These are phyloP conservation scores for Pterocles orientalis DNA, from an alignment of 2,113 vertebrate genomes.

Conservation along the genomic window DNA sequence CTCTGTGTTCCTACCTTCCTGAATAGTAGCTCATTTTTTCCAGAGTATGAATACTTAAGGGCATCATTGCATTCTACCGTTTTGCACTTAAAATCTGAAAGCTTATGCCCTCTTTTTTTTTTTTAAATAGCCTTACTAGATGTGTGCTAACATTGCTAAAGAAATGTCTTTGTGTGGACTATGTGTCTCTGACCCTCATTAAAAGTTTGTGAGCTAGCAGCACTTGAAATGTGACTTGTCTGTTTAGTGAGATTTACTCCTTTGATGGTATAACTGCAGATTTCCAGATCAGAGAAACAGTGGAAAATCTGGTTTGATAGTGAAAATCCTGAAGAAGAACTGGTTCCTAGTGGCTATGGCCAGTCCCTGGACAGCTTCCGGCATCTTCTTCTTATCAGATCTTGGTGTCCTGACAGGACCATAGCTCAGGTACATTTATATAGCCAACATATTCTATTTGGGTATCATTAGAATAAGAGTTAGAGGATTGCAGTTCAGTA, in stretches of 20 bases:
- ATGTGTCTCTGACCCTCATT: not conserved
- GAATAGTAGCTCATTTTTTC: not conserved
- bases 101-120: not conserved
- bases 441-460: not conserved
- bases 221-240: not conserved
- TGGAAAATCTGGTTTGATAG: slow-evolving; percentile 98
- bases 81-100: not conserved
- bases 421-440: slow-evolving; percentile 86
- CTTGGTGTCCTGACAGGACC: slow-evolving; percentile 96
- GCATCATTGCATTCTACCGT: not conserved
- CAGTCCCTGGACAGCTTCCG: slow-evolving; percentile 89
- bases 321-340: slow-evolving; percentile 91
- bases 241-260: not conserved
- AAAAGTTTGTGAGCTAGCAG: not conserved
- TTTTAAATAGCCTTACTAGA: not conserved
- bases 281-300: slow-evolving; percentile 87
- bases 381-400: slow-evolving; percentile 90
- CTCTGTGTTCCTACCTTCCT: not conserved
- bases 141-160: not conserved
- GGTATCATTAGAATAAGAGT: not conserved
- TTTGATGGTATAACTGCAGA: slow-evolving; percentile 74
- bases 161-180: not conserved
- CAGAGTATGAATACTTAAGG: not conserved
- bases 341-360: slow-evolving; percentile 87
- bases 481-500: not conserved